Evolutionary conservation across 1,140 invertebrate species (phyloP).

Genomic region (Leptoteleia sp.): DNA sequence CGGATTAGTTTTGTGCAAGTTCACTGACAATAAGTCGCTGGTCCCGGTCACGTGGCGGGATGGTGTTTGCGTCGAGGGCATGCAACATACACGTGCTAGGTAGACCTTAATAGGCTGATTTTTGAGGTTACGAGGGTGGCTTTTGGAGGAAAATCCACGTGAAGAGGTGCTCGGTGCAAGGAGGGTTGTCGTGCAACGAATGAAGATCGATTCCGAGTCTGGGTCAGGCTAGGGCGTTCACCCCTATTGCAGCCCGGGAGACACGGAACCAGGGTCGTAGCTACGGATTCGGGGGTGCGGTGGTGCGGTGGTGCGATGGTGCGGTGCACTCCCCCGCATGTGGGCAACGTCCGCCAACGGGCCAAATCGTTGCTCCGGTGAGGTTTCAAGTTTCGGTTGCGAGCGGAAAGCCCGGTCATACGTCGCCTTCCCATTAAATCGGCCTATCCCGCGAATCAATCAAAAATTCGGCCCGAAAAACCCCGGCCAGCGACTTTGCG

Average conservation of each 20-base stretch:
- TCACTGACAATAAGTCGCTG: constrained; percentile 34
- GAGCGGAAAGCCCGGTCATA: constrained; percentile 27
- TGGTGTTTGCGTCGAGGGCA: constrained; percentile 37
- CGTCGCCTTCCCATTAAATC: constrained; percentile 16
- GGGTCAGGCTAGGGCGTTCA: constrained; percentile 80
- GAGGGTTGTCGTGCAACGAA: constrained; percentile 75
- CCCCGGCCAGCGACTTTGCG: constrained; percentile 1
- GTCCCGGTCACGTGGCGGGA: constrained; percentile 15
- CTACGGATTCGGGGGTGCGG: constrained; percentile 71
- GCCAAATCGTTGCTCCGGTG: constrained; percentile 46
- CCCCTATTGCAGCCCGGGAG: constrained; percentile 80
- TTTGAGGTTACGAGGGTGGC: constrained; percentile 68
- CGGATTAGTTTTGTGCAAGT: constrained; percentile 11
- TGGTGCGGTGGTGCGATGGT: too few species aligned
- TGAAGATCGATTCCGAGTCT: constrained; percentile 80
- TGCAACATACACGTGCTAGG: constrained; percentile 40
- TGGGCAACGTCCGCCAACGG: constrained; percentile 72
- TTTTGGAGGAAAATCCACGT: constrained; percentile 68
- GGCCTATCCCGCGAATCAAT: constrained; percentile 30
- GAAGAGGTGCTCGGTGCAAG: constrained; percentile 55
- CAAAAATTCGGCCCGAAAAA: constrained; percentile 29
- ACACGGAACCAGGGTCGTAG: constrained; percentile 78
- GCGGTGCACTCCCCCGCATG: constrained; percentile 71
- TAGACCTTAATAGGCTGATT: constrained; percentile 61
- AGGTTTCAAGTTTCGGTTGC: constrained; percentile 43